phyloP scores from a whole-genome alignment of 2,888 invertebrate genomes.

The Coleophora deauratella region DNA sequence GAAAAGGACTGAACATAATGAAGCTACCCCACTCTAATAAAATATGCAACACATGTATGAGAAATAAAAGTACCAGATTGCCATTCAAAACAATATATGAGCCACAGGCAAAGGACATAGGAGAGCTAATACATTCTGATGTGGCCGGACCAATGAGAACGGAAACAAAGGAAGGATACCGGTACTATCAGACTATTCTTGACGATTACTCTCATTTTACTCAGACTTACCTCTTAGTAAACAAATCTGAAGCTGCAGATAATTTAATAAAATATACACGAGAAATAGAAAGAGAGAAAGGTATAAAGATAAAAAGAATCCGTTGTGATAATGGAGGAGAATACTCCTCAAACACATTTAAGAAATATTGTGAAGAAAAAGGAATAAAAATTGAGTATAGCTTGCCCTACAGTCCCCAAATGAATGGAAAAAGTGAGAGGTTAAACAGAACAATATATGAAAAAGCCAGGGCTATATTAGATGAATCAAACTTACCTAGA shows the following conservation, averaged over 20 bases:
- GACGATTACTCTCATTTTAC: constrained; percentile 17
- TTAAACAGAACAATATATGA: not conserved
- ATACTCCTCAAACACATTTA: constrained; percentile 3
- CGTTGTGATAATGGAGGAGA: constrained; percentile 15
- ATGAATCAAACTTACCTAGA: constrained; percentile 13
- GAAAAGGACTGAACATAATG: constrained; percentile 7
- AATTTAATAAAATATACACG: constrained; percentile 16
- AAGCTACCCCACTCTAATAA: constrained; percentile 4
- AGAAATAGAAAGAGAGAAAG: constrained; percentile 11
- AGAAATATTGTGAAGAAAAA: constrained; percentile 3
- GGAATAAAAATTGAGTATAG: constrained; percentile 9
- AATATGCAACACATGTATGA: constrained; percentile 7
- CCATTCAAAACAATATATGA: constrained; percentile 5
- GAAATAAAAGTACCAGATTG: constrained; percentile 8
- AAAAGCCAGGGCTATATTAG: not conserved
- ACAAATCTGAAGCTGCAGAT: constrained; percentile 15
- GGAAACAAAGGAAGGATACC: constrained; percentile 8
- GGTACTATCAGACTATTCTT: constrained; percentile 12
- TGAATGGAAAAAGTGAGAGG: not conserved
- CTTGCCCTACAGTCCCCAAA: constrained; percentile 8
- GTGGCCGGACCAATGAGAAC: constrained; percentile 15
- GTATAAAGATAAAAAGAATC: constrained; percentile 10
- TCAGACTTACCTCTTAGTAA: constrained; percentile 11
- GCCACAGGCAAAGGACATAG: constrained; percentile 5
- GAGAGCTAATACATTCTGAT: constrained; percentile 14